Conservation (phyloP, 1,140 invertebrate species). For the Catajapyx aquilonaris region DNA sequence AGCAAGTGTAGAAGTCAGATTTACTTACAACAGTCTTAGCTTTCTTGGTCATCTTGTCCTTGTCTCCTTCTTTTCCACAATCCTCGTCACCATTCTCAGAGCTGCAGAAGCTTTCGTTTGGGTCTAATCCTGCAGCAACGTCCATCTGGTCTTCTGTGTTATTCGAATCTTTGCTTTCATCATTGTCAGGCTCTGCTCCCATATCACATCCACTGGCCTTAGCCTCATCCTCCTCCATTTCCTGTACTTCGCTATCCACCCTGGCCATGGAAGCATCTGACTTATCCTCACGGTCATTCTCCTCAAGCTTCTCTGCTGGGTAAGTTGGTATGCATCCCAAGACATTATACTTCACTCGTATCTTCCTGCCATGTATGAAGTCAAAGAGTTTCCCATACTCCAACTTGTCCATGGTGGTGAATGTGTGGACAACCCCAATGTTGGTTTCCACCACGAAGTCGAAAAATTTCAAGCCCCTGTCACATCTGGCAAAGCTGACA, state of each 20-base stretch:
- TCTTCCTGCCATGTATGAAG: constrained; percentile 81
- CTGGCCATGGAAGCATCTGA: constrained; percentile 91
- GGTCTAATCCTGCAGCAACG: constrained; percentile 55
- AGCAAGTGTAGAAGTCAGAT: too few relatives aligned
- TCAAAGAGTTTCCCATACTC: constrained; percentile 94
- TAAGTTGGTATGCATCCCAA: constrained; percentile 42
- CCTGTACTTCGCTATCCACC: constrained; percentile 86
- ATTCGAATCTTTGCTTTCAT: constrained; percentile 65
- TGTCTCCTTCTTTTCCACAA: constrained; percentile 23
- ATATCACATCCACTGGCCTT: constrained; percentile 23
- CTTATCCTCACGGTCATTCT: constrained; percentile 81
- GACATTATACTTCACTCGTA: constrained; percentile 88
- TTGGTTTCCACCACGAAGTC: constrained; percentile 96
- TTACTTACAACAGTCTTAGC: constrained; percentile 43
- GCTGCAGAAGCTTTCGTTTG: constrained; percentile 35
- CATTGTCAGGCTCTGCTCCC: constrained; percentile 34
- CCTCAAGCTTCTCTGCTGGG: constrained; percentile 62
- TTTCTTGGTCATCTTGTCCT: constrained; percentile 29
- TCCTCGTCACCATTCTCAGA: constrained; percentile 25
- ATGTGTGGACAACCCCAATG: constrained; percentile 72
- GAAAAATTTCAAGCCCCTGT: constrained; percentile 83
- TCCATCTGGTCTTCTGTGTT: constrained; percentile 53
- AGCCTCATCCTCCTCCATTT: constrained; percentile 47
- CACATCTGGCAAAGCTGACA: constrained; percentile 93
- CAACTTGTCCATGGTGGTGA: constrained; percentile 96